Base-by-base conservation (phyloP, 1,140 invertebrate species). In the Drosophila kurseongensis region DNA sequence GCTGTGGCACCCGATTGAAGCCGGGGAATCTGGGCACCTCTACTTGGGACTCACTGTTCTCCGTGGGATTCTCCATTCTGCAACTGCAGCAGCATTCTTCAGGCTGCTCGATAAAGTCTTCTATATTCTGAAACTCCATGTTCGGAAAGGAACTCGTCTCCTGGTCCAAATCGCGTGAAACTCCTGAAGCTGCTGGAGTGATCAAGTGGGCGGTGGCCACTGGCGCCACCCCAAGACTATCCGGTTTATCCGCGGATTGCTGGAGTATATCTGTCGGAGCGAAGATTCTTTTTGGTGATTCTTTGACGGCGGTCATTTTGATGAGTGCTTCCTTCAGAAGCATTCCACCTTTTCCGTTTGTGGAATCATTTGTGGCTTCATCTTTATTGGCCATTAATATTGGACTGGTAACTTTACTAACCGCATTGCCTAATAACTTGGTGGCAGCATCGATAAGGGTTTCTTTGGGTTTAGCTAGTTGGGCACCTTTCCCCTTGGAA, bases 1-100 rank as follows among this genome's bases (percentile, higher is more conserved):
- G 44, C 9, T 88, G 55, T 0, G 90, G 80, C 29, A 45, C 18
- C 6, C 65, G 54, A 14, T n/a, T 73, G 54, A 84, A 91, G 10
- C 78, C 71, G 1, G 91, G 91, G 62, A 80, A 90, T 44, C 2
- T 18, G 13, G 12, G 27, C 60, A 12, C 2, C 5, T 32, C 9
- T 32, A 40, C 51, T 35, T 55, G 36, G 9, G 6, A 29, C 0
- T 32, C 35, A 12, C 5, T 14, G 38, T 6, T 12, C 27, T 12
- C 35, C 6, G 5, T 14, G n/a, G n/a, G 8, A 23, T 23, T 18
- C 8, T 23, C 50, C 6, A 13, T 4, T 10, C 36, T 18, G 4
- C 38, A n/a, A 10, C n/a, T 13, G n/a, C 47, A 61, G 9, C 10
- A 38, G 18, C 14, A 10, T 7, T 12, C 1, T 14, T 36, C 5